Base-by-base conservation (phyloP, 1,140 invertebrate species). In the Rhopalosiphum maidis region DNA sequence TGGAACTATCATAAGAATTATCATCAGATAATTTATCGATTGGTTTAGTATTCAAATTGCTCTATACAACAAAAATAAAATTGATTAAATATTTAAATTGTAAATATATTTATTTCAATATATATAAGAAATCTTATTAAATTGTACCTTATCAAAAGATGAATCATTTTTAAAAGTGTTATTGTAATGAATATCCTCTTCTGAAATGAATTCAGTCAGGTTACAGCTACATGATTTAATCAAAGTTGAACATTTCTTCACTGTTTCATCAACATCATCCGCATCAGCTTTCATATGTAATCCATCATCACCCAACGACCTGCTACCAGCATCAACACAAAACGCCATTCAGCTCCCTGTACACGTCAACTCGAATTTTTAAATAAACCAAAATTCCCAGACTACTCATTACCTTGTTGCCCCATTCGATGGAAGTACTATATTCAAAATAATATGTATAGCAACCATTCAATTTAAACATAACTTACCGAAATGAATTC, bases 321-420 rank as follows among this genome's bases (percentile, higher is more conserved):
- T 91, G 90, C 90, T 91, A 91, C 90, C 90, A 91, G 90, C 90
- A 91, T 77, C 90, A 91, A 77, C 54, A 91, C 90, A 91, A 91
- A 91, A 91, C 30, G 25, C 55, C 41, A 48, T 77, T 91, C 55
- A 91, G 90, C 41, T 77, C 41, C 90, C 68, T 77, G 23, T 89
- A 91, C 30, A 91, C 35, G 54, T 91, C 60, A 91, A 77, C 90
- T 91, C 35, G n/a, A n/a, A 77, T 77, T 91, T 77, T 91, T 91
- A 77, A 91, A 68, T 77, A 77, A 91, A 22, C 22, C 43, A 15
- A 91, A 68, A 23, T 43, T 15, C 37, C 60, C n/a, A 43, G 8
- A 2, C 37, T 77, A 91, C 54, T 46, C 30, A 77, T 91, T 48
- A 91, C 43, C 90, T 77, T 18, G 35, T 48, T 77, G 7, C 90